Percentiles rank a stretch among this genome's conserved stretches.
Conservation (phyloP, 2,797 vertebrate species). For the Mormyrus hasselquistii region DNA sequence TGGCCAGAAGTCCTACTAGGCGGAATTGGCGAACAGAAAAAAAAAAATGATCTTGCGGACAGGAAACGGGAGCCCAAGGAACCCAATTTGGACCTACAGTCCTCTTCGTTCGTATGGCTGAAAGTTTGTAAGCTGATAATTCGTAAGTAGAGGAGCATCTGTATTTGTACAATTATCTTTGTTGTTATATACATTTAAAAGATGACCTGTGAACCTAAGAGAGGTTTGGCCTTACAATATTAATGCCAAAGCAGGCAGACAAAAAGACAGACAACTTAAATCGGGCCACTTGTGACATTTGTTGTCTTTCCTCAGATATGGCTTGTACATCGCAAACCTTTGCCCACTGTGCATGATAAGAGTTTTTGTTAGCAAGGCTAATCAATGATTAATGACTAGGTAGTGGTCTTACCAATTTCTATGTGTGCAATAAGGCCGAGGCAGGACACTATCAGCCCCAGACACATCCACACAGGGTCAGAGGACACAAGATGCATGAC, state of each 20-base stretch:
- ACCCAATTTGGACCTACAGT: too few relatives aligned
- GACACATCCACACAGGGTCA: constrained; percentile 62
- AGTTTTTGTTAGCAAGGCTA: neutral
- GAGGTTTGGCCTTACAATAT: neutral
- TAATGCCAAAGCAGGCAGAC: neutral
- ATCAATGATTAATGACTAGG: constrained; percentile 1
- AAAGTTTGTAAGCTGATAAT: too few relatives aligned
- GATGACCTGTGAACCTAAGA: neutral
- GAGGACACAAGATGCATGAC: constrained; percentile 62
- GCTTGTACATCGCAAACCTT: neutral
- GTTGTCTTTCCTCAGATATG: neutral
- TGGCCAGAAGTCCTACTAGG: too few relatives aligned
- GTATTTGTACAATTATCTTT: neutral
- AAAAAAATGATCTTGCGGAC: too few relatives aligned
- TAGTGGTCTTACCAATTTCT: constrained; percentile 45
- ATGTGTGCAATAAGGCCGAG: constrained; percentile 45
- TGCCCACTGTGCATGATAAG: neutral
- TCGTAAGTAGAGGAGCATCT: too few relatives aligned
- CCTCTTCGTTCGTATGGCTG: too few relatives aligned
- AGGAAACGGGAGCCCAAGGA: too few relatives aligned
- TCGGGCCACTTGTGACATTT: neutral
- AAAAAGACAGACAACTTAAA: neutral
- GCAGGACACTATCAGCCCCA: constrained; percentile 61
- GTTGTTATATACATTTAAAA: neutral
- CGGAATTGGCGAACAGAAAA: too few relatives aligned